Percentiles rank a stretch among this genome's conserved stretches.
Conservation (phyloP, 2,888 invertebrate genomes). For the Ceratothoa steindachneri region DNA sequence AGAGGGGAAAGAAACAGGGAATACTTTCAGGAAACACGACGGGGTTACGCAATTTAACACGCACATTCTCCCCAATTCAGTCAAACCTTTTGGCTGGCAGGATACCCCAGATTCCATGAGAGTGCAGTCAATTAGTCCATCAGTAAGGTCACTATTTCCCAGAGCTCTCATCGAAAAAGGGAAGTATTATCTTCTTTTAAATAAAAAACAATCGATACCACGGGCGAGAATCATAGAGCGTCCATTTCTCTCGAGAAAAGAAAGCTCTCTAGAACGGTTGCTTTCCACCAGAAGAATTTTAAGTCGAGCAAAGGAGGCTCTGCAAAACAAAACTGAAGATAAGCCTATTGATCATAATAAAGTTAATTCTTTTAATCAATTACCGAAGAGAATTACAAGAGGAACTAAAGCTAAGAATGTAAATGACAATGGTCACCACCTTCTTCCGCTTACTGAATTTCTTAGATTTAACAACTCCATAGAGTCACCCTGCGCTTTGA, state of each 20-base stretch:
- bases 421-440: not conserved
- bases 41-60: not conserved
- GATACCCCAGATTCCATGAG: not conserved
- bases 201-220: not conserved
- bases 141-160: not conserved
- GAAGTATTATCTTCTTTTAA: not conserved
- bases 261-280: not conserved
- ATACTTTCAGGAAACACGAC: not conserved
- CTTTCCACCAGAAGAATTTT: not conserved
- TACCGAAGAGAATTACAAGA: not conserved
- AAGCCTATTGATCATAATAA: not conserved
- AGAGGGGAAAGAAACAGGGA: not conserved
- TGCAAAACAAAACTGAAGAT: not conserved
- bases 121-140: conserved; percentile 2
- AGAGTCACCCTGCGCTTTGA: conserved; percentile 60
- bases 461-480: not conserved
- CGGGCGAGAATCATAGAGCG: not conserved
- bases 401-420: not conserved
- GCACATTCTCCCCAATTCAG: not conserved
- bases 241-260: not conserved
- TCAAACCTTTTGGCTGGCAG: not conserved
- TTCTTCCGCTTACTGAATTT: not conserved
- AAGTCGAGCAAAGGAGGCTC: not conserved
- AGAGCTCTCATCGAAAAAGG: not conserved
- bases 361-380: not conserved